Base-by-base conservation (phyloP, 2,113 vertebrate species). In the Scatophagus argus region DNA sequence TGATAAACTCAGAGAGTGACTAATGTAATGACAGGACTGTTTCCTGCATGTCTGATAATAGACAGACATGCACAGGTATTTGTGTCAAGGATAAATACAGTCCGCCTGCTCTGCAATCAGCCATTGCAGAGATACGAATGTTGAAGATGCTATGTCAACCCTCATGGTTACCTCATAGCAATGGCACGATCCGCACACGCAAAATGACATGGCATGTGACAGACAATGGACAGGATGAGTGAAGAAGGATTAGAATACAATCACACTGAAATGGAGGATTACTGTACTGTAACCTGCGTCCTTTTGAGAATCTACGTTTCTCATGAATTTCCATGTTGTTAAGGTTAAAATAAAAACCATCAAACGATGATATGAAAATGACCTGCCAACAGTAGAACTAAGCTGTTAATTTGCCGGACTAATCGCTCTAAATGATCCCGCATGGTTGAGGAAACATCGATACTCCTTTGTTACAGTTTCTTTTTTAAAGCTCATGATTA, bases 21-120 rank as follows among this genome's bases (percentile, higher is more conserved):
- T 12, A 19, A 25, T 6, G 21, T 82, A 70, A 87, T 77, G 49
- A 84, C 61, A 74, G 66, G 23, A 29, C 14, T 59, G 32, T 21
- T 69, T 55, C 27, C 63, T 4, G 25, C 62, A 46, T 36, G 46
- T 27, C n/a, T 23, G 43, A 54, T 52, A 58, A 65, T 23, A 66
- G 65, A 66, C 29, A 56, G 49, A 65, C 63, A 64, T 36, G n/a
- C 39, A 25, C 23, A 72, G 52, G 38, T 67, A 72, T 19, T 27
- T 63, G 64, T 43, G 65, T 73, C 49, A 21, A 2, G 12, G 56
- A 70, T 39, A 70, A 58, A 8, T 59, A 56, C 43, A 32, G 19
- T 16, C 14, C 2, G 46, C 2, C 12, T 51, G 49, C 55, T 70
- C 84, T 77, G 52, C 83, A 82, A 90, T 90, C 80, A 77, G 36